Evolutionary conservation across 2,113 vertebrate genomes (phyloP), one percentile per base, ranked within the genome.

Genomic region (Nothobranchius furzeri): DNA sequence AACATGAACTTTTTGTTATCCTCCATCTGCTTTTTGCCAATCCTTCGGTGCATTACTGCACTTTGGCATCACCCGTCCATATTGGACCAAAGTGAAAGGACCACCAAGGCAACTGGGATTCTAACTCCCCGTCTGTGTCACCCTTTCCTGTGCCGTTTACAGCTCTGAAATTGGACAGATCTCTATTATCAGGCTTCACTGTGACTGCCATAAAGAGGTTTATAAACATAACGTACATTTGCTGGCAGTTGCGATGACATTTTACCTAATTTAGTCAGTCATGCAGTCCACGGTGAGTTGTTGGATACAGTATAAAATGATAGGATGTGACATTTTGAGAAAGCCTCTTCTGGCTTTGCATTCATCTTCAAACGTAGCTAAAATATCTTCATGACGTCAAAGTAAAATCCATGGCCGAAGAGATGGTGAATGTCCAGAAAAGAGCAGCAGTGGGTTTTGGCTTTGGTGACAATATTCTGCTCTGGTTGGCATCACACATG

Each of bases 51-150:
- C 70, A 76, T 82, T 66, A 70, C 73, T 73, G 52, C 70, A 78
- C 79, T 49, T 82, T 76, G 71, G 79, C 72, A 60, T 77, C 73
- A 66, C 37, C 64, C 66, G 60, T 40, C 73, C 79, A 85, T 62
- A 73, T 82, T 52, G 60, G 85, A 71, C 35, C 5, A 15, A 55
- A 68, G 60, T 37, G 36, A 57, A 63, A 67, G 40, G 75, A 73
- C 64, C 64, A 63, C 51, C 17, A 11, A 43, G 68, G 67, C 58
- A 42, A 64, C 81, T 71, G 37, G 61, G 56, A 72, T 35, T 81
- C 79, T 81, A 76, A 84, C 75, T 73, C 75, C 70, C 76, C 82
- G 85, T 90, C 85, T 89, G 88, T 73, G 11, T 65, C 50, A 12
- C 6, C 59, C 52, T 73, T 58, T 60, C 60, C 55, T 52, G 46